Evolutionary conservation across 2,113 vertebrate genomes (phyloP), one percentile per base, ranked within the genome.

Genomic region (Crypturellus undulatus): DNA sequence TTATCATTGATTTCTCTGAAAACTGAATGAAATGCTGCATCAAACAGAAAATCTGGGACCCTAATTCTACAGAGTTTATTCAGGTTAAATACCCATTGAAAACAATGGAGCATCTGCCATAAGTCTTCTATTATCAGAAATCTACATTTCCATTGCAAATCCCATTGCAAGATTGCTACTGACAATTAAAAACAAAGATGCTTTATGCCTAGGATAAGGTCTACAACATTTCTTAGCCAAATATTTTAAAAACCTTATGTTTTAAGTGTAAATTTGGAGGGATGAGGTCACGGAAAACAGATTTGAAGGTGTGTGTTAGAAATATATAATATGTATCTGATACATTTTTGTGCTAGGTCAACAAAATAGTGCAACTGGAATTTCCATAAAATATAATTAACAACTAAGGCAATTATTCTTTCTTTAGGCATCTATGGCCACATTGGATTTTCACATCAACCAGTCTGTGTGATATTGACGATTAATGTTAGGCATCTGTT

Each of bases 51-150:
- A 76, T 79, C 79, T 85, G 80, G 60, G 58, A 95, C 83, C 38
- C 5, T 92, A 90, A 84, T 90, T 76, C 64, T 79, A 24, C 72
- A 75, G 76, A 84, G 28, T 90, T 94, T 43, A 64, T 88, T 92
- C 89, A 91, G 82, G 84, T 85, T 92, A 90, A 92, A 85, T 68
- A 64, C 38, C 52, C 4, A 1, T 24, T 87, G 81, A 92, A 87
- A 89, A 70, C 93, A 71, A 67, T 52, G 34, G 76, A 54, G 71
- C 87, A 94, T 91, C 69, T 83, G 42, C 28, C 22, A 1, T 86
- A 94, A 95, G 69, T 42, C 79, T 87, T 91, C 93, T 49, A 71
- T 93, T 91, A 93, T 85, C 60, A 71, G 87, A 90, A 90, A 78
- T 22, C 4, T 63, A 51, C 30, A 83, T 88, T 94, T 92, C 45